Evolutionary conservation across 1,140 invertebrate genomes (phyloP).

Genomic region (Cotesia chilonis): DNA sequence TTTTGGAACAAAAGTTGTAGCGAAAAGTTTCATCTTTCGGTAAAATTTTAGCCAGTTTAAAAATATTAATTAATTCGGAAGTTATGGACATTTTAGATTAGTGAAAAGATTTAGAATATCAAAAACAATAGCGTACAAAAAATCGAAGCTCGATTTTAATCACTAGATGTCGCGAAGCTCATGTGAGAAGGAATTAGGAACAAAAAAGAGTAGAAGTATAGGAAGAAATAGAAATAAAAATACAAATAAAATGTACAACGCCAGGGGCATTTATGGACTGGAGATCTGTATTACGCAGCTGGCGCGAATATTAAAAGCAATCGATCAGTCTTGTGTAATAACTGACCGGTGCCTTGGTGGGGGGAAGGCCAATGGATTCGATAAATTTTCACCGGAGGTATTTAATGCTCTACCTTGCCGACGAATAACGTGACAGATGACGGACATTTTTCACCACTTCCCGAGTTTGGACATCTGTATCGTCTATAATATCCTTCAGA

Average conservation of each 20-base stretch:
- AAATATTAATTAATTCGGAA: too few species aligned
- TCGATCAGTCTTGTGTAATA: conserved; percentile 57
- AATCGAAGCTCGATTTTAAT: conserved; percentile 52
- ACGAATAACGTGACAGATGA: too few species aligned
- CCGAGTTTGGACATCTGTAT: too few species aligned
- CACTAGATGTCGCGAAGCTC: conserved; percentile 25
- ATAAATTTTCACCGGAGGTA: conserved; percentile 38
- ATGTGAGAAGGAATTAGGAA: conserved; percentile 26
- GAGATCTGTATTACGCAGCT: conserved; percentile 45
- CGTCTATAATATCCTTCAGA: too few species aligned
- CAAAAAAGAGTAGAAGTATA: conserved; percentile 9
- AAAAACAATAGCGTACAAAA: conserved; percentile 45
- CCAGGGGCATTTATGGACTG: neutral
- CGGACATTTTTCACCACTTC: too few species aligned
- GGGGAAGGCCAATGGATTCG: conserved; percentile 40
- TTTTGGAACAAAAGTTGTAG: too few species aligned
- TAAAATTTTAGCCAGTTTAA: too few species aligned
- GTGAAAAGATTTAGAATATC: too few species aligned
- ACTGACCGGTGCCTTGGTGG: conserved; percentile 48
- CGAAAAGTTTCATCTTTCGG: too few species aligned
- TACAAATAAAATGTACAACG: conserved; percentile 5
- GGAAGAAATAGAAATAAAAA: conserved; percentile 28
- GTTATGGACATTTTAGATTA: too few species aligned
- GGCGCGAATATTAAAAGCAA: conserved; percentile 60
- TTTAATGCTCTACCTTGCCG: conserved; percentile 21